Conservation (phyloP, 2,113 vertebrate species). For the Oryctolagus cuniculus region mOryCun1.1 NC_091448.1:9249501-9250000, state of each 20-base stretch:
- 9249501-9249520: background rate
- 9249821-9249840: background rate
- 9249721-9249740: background rate
- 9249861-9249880: constrained; percentile 6
- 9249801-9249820: background rate
- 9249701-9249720: background rate
- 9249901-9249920: background rate
- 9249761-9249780: background rate
- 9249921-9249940: background rate
- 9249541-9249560: background rate
- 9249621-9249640: background rate
- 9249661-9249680: background rate
- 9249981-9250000: background rate
- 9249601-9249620: background rate
- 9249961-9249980: background rate
- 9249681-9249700: constrained; percentile 15
- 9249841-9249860: background rate
- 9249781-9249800: background rate
- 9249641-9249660: background rate
- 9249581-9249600: background rate
- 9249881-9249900: background rate
- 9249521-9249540: background rate
- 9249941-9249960: background rate
- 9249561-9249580: background rate
- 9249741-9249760: background rate